Evolutionary conservation across 1,140 invertebrate species (phyloP).

Genomic region (Parapsyche elsis): DNA sequence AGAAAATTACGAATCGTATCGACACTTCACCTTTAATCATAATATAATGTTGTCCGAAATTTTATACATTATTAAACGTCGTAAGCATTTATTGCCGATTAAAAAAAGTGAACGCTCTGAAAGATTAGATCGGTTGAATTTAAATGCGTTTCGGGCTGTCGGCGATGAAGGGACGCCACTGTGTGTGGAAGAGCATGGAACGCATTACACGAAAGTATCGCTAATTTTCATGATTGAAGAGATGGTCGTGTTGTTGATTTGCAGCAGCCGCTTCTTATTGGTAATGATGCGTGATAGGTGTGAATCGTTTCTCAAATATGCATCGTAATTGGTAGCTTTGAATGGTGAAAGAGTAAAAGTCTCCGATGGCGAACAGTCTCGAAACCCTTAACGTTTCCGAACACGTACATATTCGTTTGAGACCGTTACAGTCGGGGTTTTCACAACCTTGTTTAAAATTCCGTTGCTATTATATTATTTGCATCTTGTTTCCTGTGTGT

Average conservation of each 20-base stretch:
- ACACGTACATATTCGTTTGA: not conserved
- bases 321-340: constrained; percentile 29
- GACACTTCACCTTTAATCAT: not conserved
- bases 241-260: constrained; percentile 32
- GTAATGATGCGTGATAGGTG: constrained; percentile 41
- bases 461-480: no score
- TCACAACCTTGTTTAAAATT: no score
- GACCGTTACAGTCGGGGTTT: not conserved
- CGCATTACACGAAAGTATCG: constrained; percentile 31
- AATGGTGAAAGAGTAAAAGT: constrained; percentile 15
- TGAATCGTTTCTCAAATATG: constrained; percentile 40
- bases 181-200: constrained; percentile 20
- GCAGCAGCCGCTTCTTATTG: constrained; percentile 17
- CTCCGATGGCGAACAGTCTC: not conserved
- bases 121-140: no score
- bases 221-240: constrained; percentile 34
- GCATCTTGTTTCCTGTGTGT: no score
- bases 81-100: no score
- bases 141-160: no score
- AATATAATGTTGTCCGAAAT: no score
- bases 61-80: no score
- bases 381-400: not conserved
- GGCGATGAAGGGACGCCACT: constrained; percentile 5
- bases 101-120: no score
- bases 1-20: not conserved